Base-by-base conservation (phyloP, 2,888 invertebrate genomes). In the Psylliodes chrysocephalus region DNA sequence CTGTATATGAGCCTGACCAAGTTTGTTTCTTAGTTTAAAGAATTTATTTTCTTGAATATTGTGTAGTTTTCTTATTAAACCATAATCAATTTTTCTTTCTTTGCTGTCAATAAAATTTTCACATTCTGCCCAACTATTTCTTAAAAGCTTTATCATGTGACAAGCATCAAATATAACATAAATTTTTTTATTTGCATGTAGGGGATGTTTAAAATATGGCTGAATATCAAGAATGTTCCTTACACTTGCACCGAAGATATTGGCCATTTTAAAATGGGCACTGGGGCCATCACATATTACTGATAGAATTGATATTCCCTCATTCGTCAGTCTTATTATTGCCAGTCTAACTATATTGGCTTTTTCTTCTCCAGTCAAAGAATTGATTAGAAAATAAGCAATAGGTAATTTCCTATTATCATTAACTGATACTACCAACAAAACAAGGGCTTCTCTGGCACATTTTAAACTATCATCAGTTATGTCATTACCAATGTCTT, bases 381-480 rank as follows among this genome's bases (percentile, higher is more conserved):
- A 42, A 40, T 68, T 66, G 35, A 69, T 70, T 5, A 25, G 7
- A 64, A 66, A 72, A 60, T 73, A 73, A 6, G 64, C 67, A 40
- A 72, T 56, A 44, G 73, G 72, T 38, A 73, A 33, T 64, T 74
- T 74, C 71, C 72, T 70, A 25, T 64, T 33, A 8, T 35, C 25
- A 52, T 67, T 62, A n/a, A 55, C 17, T 2, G 60, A 40, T 14
- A 70, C 69, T 8, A 72, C 68, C 72, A 71, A 67, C n/a, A 73
- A 18, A 12, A 71, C 73, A 8, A 71, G 40, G 5, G 67, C 75
- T 53, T 73, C 68, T 10, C 51, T 63, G 15, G 75, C 73, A 25
- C 52, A 63, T 40, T n/a, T n/a, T n/a, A n/a, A n/a, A 15, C 54
- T 35, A 19, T 66, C 63, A 53, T 55, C 56, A 2, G 67, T 67